These are phyloP conservation scores for Nymphalis c-album DNA, from an alignment of 2,888 invertebrate genomes.

Conservation along the genomic window DNA sequence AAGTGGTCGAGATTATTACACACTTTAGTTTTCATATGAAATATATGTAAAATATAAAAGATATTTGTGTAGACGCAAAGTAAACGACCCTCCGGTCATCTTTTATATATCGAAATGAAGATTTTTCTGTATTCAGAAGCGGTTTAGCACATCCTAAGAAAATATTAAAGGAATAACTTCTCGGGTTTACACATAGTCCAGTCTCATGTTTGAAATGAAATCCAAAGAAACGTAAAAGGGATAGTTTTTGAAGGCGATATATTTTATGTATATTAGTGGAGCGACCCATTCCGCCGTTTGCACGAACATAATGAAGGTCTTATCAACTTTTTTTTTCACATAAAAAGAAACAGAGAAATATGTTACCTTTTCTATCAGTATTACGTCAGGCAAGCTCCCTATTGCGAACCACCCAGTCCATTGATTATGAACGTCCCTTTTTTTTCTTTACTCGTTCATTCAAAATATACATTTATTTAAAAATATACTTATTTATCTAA, in stretches of 20 bases:
- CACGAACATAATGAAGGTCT: too few species aligned
- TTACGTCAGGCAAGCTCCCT: too few species aligned
- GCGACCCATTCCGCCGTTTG: too few species aligned
- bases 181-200: slow-evolving; percentile 21
- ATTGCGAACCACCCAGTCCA: too few species aligned
- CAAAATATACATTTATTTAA: too few species aligned
- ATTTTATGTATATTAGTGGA: neutral
- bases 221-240: slow-evolving; percentile 4
- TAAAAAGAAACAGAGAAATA: too few species aligned
- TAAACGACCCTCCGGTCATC: slow-evolving; percentile 19
- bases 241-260: slow-evolving; percentile 7
- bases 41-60: slow-evolving; percentile 5
- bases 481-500: too few species aligned
- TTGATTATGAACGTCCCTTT: too few species aligned
- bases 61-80: slow-evolving; percentile 6
- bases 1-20: neutral
- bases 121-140: slow-evolving; percentile 35
- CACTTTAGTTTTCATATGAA: neutral
- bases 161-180: slow-evolving; percentile 31
- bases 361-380: too few species aligned
- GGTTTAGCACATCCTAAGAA: slow-evolving; percentile 34
- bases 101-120: slow-evolving; percentile 34
- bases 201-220: slow-evolving; percentile 11
- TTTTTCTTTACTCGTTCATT: too few species aligned
- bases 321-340: too few species aligned